Evolutionary conservation across 1,140 invertebrate species (phyloP).

Genomic region (Pogonognathellus flavescens): DNA sequence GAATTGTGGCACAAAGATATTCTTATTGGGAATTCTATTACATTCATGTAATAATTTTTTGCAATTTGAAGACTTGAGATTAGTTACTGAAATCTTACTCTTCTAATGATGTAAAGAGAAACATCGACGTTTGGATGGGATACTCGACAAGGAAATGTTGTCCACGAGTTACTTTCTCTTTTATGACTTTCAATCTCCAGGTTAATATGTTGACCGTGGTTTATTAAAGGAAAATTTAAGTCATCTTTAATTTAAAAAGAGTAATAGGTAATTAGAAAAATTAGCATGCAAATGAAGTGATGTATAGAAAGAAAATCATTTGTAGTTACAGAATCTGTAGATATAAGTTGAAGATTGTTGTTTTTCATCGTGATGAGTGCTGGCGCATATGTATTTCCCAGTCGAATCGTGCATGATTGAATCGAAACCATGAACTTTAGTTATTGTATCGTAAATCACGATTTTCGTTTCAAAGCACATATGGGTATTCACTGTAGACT

Average conservation of each 20-base stretch:
- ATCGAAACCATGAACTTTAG: background rate
- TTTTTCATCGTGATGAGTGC: background rate
- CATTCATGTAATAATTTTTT: too few relatives aligned
- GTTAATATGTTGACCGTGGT: background rate
- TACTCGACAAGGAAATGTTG: conserved; percentile 1
- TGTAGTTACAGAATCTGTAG: conserved; percentile 30
- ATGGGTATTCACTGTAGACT: background rate
- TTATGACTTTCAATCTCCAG: background rate
- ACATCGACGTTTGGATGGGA: background rate
- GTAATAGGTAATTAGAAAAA: too few relatives aligned
- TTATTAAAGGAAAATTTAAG: background rate
- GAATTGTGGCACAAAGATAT: background rate
- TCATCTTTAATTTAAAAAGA: background rate
- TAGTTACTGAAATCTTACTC: background rate
- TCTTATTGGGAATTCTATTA: background rate
- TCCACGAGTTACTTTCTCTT: background rate
- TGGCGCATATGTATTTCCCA: background rate
- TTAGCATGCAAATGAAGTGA: too few relatives aligned
- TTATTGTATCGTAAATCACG: background rate
- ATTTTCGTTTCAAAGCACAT: conserved; percentile 30
- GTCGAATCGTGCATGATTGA: background rate
- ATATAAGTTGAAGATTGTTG: background rate
- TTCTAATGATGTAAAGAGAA: background rate
- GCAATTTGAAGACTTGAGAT: background rate
- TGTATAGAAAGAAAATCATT: too few relatives aligned